Evolutionary conservation across 2,113 vertebrate genomes (phyloP), one percentile per base, ranked within the genome.

Genomic region (Anseranas semipalmata): DNA sequence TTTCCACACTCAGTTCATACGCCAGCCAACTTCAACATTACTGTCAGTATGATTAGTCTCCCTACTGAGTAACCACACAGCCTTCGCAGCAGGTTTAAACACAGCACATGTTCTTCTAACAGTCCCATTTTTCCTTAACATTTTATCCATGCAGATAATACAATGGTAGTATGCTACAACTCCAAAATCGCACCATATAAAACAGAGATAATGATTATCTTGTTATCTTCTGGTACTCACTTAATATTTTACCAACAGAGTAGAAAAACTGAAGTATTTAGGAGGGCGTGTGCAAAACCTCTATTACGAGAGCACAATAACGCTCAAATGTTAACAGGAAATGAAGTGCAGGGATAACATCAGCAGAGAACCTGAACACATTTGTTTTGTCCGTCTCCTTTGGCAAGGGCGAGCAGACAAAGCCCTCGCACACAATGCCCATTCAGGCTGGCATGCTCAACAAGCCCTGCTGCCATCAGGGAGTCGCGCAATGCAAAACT

Each of bases 291-390:
- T 21, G 67, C 78, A 76, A 60, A 95, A 75, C 55, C 35, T 95
- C 78, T 58, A 15, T 39, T 62, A 94, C 71, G 33, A 66, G 50
- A 93, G 41, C 1, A 3, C 74, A 94, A 76, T 80, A 95, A 91
- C 8, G 63, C 67, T 90, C 58, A 39, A 85, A 52, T 35, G 30
- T 66, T 20, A 79, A 32, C 94, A 96, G 95, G 95, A 94, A 96
- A 96, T 96, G 45, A 97, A 94, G 78, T 16, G 59, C 71, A 62
- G 33, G 76, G 90, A 97, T 91, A 96, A 94, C 74, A 94, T 94
- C 94, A 94, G 81, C 85, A 33, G 46, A 93, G 85, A 87, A 93
- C 14, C 76, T 85, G 63, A 73, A 50, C 63, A 77, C 91, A 93
- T 96, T 91, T 95, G 93, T 89, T 95, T 79, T 93, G 93, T 85